These are phyloP conservation scores for Drosophila bocqueti DNA, from an alignment of 1,140 invertebrate genomes.

Conservation along the genomic window DNA sequence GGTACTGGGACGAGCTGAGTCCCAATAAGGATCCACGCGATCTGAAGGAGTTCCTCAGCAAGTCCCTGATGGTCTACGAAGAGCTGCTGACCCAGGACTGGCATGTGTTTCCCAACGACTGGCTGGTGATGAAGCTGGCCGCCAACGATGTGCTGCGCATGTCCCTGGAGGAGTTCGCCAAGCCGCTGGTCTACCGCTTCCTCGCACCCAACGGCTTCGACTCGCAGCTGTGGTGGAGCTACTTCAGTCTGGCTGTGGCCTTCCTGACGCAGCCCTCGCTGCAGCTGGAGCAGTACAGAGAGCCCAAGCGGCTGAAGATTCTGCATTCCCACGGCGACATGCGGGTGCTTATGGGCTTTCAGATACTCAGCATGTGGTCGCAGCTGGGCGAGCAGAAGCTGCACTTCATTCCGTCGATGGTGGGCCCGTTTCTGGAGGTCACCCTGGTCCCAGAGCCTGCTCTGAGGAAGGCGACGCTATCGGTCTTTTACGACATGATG, in stretches of 20 bases:
- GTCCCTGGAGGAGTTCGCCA: constrained; percentile 94
- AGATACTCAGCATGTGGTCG: constrained; percentile 97
- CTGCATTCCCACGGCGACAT: constrained; percentile 95
- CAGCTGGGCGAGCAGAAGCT: constrained; percentile 92
- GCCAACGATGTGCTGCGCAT: constrained; percentile 95
- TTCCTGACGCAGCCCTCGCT: constrained; percentile 95
- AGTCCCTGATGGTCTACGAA: constrained; percentile 94
- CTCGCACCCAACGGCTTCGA: constrained; percentile 88
- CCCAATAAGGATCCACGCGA: constrained; percentile 88
- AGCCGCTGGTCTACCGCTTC: constrained; percentile 94
- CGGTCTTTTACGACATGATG: constrained; percentile 99
- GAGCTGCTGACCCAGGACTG: constrained; percentile 87
- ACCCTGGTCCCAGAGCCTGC: constrained; percentile 95
- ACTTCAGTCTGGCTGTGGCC: constrained; percentile 94
- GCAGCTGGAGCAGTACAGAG: constrained; percentile 94
- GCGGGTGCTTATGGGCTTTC: constrained; percentile 96
- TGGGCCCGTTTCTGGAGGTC: constrained; percentile 97
- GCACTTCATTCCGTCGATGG: constrained; percentile 96
- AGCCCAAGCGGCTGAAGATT: constrained; percentile 91
- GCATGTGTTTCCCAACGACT: constrained; percentile 94
- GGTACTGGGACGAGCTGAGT: constrained; percentile 93
- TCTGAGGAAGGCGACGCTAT: constrained; percentile 94
- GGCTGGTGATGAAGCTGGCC: constrained; percentile 96
- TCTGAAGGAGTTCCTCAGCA: constrained; percentile 95
- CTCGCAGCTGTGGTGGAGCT: constrained; percentile 94